Conservation (phyloP, 2,888 invertebrate species). For the Chirona hameri region DNA sequence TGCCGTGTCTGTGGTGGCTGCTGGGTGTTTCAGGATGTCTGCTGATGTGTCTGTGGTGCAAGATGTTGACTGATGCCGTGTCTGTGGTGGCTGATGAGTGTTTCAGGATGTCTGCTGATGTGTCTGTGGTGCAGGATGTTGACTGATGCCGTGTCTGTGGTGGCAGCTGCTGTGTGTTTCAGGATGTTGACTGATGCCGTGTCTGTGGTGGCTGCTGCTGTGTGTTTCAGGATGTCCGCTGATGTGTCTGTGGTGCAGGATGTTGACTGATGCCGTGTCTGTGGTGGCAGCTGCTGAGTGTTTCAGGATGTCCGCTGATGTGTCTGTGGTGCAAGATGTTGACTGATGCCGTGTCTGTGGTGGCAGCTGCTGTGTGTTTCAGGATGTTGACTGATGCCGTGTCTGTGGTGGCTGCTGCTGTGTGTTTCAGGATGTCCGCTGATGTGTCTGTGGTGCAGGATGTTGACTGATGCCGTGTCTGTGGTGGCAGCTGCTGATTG, state of each 20-base stretch:
- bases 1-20: background rate
- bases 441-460: slow-evolving; percentile 47
- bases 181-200: slow-evolving; percentile 55
- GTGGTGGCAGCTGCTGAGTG: background rate
- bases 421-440: background rate
- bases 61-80: slow-evolving; percentile 54
- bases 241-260: slow-evolving; percentile 47
- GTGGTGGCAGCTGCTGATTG: background rate
- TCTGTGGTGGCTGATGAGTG: background rate
- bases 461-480: slow-evolving; percentile 50
- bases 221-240: background rate
- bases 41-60: slow-evolving; percentile 40
- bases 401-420: background rate
- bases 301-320: background rate
- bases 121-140: background rate
- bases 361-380: slow-evolving; percentile 32
- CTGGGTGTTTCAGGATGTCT: background rate
- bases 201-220: background rate
- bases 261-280: slow-evolving; percentile 50
- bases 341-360: too few species aligned
- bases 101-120: background rate
- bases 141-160: too few species aligned
- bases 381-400: slow-evolving; percentile 55
- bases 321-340: too few species aligned
- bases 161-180: slow-evolving; percentile 33